Evolutionary conservation across 1,140 invertebrate species (phyloP).

Genomic region (Drosophila funebris): DNA sequence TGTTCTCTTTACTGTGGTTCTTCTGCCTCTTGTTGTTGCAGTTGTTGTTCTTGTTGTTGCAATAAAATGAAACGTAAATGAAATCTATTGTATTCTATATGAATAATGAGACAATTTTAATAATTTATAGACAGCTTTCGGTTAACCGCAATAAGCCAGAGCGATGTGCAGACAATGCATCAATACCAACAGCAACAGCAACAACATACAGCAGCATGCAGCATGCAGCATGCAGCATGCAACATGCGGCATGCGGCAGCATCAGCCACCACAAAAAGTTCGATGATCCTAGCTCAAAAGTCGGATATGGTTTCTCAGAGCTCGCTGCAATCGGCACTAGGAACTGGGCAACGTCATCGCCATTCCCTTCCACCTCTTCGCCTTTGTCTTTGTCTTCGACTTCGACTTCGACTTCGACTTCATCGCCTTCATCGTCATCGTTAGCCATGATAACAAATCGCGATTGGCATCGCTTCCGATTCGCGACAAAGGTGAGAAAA

Average conservation of each 20-base stretch:
- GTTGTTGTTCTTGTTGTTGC: constrained; percentile 62
- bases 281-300: constrained; percentile 66
- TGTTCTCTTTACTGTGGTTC: constrained; percentile 31
- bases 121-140: constrained; percentile 82
- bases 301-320: constrained; percentile 69
- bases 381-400: background rate
- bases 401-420: background rate
- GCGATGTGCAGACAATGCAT: constrained; percentile 44
- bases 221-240: background rate
- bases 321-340: constrained; percentile 4
- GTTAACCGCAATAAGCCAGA: constrained; percentile 71
- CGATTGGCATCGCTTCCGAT: constrained; percentile 77
- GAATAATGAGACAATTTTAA: constrained; percentile 83
- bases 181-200: constrained; percentile 26
- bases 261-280: constrained; percentile 64
- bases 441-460: constrained; percentile 74
- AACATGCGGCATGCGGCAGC: constrained; percentile 23
- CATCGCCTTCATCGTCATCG: constrained; percentile 34
- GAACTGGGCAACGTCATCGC: constrained; percentile 1
- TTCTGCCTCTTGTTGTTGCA: constrained; percentile 26
- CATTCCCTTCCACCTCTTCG: background rate
- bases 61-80: constrained; percentile 82
- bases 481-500: constrained; percentile 75
- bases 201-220: background rate
- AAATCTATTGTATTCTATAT: constrained; percentile 82